Percentiles rank a stretch among this genome's conserved stretches.
Evolutionary conservation across 92 coral and sea anemone species (phyloP).

Genomic region (Anthopleura xanthogrammica): DNA sequence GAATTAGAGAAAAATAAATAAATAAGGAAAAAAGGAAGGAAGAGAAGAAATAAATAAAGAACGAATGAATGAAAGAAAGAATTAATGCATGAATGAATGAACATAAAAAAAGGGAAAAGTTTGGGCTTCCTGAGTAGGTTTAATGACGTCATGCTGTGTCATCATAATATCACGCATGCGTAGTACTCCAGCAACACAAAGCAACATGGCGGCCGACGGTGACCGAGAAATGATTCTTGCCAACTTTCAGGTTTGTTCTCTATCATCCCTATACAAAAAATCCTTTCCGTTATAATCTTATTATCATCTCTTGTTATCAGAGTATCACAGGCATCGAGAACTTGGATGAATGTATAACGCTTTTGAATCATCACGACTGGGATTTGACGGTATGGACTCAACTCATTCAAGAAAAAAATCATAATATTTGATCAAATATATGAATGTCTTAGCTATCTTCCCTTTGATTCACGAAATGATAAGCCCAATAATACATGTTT

Average conservation of each 20-base stretch:
- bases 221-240: conserved; percentile 99
- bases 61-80: too few relatives aligned
- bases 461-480: conserved; percentile 5
- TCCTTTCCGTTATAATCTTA: not conserved
- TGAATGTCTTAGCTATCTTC: not conserved
- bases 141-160: conserved; percentile 34
- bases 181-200: conserved; percentile 36
- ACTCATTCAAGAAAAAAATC: conserved; percentile 4
- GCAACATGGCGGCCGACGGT: conserved; percentile 98
- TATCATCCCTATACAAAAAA: not conserved
- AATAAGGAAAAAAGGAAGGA: too few relatives aligned
- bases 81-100: not conserved
- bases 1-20: too few relatives aligned
- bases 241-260: conserved; percentile 85
- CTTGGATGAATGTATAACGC: conserved; percentile 91
- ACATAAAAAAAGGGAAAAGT: not conserved
- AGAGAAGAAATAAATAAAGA: too few relatives aligned
- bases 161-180: conserved; percentile 63
- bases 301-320: conserved; percentile 42
- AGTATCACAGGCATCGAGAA: conserved; percentile 97
- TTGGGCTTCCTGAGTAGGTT: conserved; percentile 26
- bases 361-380: conserved; percentile 94
- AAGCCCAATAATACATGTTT: not conserved
- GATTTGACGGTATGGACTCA: conserved; percentile 78
- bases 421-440: not conserved